phyloP scores from a whole-genome alignment of 2,113 vertebrate genomes.

The Camelus dromedarius region DNA sequence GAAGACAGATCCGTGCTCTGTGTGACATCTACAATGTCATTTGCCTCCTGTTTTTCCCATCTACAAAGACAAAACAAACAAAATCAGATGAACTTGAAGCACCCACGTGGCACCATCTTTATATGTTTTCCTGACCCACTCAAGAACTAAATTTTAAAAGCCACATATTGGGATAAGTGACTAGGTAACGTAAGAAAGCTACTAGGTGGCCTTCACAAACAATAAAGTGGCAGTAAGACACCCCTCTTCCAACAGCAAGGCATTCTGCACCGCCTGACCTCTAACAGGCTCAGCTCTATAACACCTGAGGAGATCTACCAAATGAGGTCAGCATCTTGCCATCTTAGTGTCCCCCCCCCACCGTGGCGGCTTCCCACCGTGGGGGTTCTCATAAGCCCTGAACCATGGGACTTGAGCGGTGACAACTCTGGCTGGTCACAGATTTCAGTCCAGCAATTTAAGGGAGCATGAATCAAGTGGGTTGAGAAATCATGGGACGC shows the following conservation, averaged over 20 bases:
- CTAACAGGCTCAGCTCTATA: not conserved
- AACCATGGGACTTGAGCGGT: constrained; percentile 55
- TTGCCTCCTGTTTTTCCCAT: not conserved
- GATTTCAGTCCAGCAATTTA: constrained; percentile 72
- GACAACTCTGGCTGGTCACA: constrained; percentile 65
- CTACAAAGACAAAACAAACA: not conserved
- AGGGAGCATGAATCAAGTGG: constrained; percentile 64
- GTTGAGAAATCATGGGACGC: constrained; percentile 50
- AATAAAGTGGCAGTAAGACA: not conserved
- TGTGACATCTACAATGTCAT: constrained; percentile 14
- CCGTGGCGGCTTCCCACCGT: too few relatives aligned
- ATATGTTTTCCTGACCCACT: not conserved
- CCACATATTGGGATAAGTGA: not conserved
- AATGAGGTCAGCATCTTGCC: constrained; percentile 51
- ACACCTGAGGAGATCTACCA: not conserved
- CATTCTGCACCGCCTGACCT: not conserved
- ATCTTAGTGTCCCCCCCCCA: not conserved
- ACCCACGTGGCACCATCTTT: not conserved
- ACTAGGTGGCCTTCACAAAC: not conserved
- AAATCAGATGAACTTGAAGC: not conserved
- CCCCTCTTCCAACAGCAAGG: not conserved
- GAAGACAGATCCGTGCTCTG: not conserved
- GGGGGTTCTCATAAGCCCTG: not conserved
- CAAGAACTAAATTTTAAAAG: not conserved
- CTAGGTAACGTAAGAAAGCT: not conserved